Base-by-base conservation (phyloP, 2,113 vertebrate species). In the Hippoglossus stenolepis region DNA sequence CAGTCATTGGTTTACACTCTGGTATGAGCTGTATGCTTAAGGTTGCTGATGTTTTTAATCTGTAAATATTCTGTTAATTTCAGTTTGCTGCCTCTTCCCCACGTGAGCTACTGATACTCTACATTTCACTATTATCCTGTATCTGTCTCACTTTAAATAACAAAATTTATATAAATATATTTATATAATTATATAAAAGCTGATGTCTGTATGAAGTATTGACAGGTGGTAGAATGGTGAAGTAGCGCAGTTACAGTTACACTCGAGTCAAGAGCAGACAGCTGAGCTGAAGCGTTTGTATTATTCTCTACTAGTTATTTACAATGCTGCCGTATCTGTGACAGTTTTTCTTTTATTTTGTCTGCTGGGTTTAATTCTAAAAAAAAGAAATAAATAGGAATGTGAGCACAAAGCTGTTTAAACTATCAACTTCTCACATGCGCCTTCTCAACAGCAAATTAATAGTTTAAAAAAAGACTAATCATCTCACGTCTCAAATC, bases 401-500 rank as follows among this genome's bases (percentile, higher is more conserved):
- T 4, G 3, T 20, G 11, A 65, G 53, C 24, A 18, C 12, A 21
- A 65, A 51, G 35, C 61, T 47, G 47, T 63, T 40, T 38, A 56
- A 61, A 62, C 56, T 72, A 21, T 20, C 6, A 47, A 62, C 17
- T 53, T 62, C 45, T 14, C 11, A 47, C 49, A 54, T n/a, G 20
- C 20, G 20, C 18, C 18, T 9, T n/a, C 23, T 49, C 56, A 20
- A 2, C 5, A 40, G 14, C 26, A 5, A 53, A 49, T 35, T 47
- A 21, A 57, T 24, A 31, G 14, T 51, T 38, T 54, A 20, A 3
- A 24, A 67, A 76, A 63, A 47, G 73, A 49, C 2, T 31, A 81
- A 85, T 85, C 21, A 77, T 59, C 75, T 80, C 6, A 31, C 79
- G 68, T 66, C 53, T 79, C 24, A 80, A 89, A 79, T 77, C 28